Conservation (phyloP, 1,140 invertebrate genomes). For the Drosophila pruinosa region DNA sequence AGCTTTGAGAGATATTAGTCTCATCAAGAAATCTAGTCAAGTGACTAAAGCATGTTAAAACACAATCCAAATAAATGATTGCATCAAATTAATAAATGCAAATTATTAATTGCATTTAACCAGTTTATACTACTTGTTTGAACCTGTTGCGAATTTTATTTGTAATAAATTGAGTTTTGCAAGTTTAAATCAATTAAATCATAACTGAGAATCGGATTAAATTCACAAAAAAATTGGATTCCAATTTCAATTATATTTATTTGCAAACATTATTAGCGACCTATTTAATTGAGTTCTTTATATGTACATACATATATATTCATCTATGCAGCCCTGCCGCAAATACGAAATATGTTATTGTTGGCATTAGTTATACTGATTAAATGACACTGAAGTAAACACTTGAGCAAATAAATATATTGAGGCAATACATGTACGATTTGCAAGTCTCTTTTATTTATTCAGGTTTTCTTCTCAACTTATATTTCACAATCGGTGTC, state of each 20-base stretch:
- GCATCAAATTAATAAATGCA: no score
- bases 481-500: not conserved
- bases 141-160: not conserved
- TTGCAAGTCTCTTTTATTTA: conserved; percentile 3
- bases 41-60: not conserved
- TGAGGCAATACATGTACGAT: not conserved
- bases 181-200: not conserved
- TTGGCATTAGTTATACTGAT: not conserved
- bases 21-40: not conserved
- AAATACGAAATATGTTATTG: not conserved
- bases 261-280: not conserved
- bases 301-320: no score
- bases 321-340: not conserved
- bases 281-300: not conserved
- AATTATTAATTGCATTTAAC: not conserved
- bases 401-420: conserved; percentile 1
- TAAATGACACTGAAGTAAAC: not conserved
- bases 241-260: no score
- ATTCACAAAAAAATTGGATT: no score
- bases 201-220: no score
- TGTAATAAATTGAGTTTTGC: not conserved
- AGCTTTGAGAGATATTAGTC: no score
- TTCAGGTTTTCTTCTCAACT: not conserved
- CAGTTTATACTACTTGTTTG: not conserved
- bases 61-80: not conserved